Evolutionary conservation across 1,140 invertebrate genomes (phyloP), one percentile per base, ranked within the genome.

Genomic region (Macrocentrus cingulum): DNA sequence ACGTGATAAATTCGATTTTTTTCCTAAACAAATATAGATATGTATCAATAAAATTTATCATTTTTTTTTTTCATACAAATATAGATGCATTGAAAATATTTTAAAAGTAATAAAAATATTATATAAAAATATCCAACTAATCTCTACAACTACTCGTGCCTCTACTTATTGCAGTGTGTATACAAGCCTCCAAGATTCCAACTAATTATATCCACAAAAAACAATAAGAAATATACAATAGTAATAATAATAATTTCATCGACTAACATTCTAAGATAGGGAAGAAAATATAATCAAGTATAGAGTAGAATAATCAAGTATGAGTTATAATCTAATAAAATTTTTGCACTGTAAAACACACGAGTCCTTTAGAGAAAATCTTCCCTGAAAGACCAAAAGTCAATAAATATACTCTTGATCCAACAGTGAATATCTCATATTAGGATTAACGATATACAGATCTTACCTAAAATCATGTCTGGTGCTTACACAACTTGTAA

Each of bases 381-480:
- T n/a, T n/a, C n/a, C n/a, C n/a, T n/a, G n/a, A n/a, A n/a, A n/a
- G n/a, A n/a, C n/a, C n/a, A n/a, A n/a, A n/a, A n/a, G 13, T 29
- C 13, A 49, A 2, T 11, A 6, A 20, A 20, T 2, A 49, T 9
- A 9, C 15, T 15, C 29, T 34, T 34, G 13, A 49, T 49, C 20
- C 15, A 20, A 25, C 22, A 13, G 13, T 23, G 20, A 48, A 13
- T 15, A 4, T 19, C 20, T 48, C 46, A 29, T 11, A 32, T 44
- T 13, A n/a, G 13, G 19, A 32, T 25, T 18, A 16, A 22, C 18
- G 13, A 7, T 39, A 16, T 34, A 39, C 42, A n/a, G 34, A 11
- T 49, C 56, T 59, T 59, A 59, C 56, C 56, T 59, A 59, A n/a
- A 59, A 8, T 32, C 16, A 44, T n/a, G 37, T 29, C 42, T 46